Evolutionary conservation across 2,888 invertebrate species (phyloP).

Genomic region (Coleophora deauratella): DNA sequence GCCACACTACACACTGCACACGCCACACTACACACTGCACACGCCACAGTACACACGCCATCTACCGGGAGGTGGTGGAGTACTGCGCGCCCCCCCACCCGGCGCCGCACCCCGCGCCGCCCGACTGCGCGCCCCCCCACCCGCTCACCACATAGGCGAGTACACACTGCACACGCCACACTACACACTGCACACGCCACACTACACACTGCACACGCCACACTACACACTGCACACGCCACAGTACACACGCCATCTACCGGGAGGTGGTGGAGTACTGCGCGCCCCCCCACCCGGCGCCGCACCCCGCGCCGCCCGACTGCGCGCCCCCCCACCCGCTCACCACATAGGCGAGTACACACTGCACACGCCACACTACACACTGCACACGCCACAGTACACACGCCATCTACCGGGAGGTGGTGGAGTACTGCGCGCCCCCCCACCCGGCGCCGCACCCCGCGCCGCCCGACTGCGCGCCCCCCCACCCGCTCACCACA

Average conservation of each 20-base stretch:
- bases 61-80: constrained; percentile 98
- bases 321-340: constrained; percentile 35
- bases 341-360: constrained; percentile 22
- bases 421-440: constrained; percentile 82
- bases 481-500: neutral
- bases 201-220: constrained; percentile 29
- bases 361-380: no score
- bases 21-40: constrained; percentile 1
- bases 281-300: constrained; percentile 17
- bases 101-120: constrained; percentile 24
- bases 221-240: no score
- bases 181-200: neutral
- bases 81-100: constrained; percentile 42
- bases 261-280: constrained; percentile 95
- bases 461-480: neutral
- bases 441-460: neutral
- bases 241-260: constrained; percentile 79
- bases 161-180: neutral
- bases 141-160: constrained; percentile 33
- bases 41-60: constrained; percentile 49
- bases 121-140: constrained; percentile 34
- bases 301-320: constrained; percentile 31
- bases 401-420: constrained; percentile 91
- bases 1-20: constrained; percentile 28
- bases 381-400: neutral